Percentiles rank a stretch among this genome's conserved stretches.
These are phyloP conservation scores for Plagodis pulveraria DNA, from an alignment of 2,888 invertebrate species.

Conservation along the genomic window DNA sequence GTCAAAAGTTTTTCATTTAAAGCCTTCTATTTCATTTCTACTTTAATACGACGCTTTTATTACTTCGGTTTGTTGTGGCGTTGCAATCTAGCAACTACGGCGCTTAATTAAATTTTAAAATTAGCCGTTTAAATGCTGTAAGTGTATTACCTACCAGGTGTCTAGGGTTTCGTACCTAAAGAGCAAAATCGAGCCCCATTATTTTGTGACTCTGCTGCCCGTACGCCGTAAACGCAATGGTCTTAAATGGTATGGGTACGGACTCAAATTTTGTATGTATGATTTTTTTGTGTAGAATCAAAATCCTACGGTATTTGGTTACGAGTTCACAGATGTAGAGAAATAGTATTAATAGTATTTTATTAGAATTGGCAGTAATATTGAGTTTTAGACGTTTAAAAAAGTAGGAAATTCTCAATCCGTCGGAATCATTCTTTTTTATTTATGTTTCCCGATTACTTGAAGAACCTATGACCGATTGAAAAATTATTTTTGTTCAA, in stretches of 20 bases:
- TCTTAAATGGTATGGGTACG: no score
- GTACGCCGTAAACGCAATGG: background rate
- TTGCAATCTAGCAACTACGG: background rate
- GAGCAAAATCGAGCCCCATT: background rate
- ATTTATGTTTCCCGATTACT: no score
- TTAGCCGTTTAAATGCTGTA: background rate
- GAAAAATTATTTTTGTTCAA: no score
- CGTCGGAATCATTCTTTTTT: no score
- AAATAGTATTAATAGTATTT: no score
- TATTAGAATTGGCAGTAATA: no score
- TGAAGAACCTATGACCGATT: no score
- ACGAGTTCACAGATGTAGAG: no score
- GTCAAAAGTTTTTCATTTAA: conserved; percentile 3
- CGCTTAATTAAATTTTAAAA: conserved; percentile 22
- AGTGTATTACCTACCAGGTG: background rate
- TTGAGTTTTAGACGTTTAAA: no score
- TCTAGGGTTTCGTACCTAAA: background rate
- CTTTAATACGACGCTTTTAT: conserved; percentile 12
- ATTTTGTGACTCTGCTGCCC: background rate
- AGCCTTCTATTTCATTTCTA: conserved; percentile 5
- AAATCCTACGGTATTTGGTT: background rate
- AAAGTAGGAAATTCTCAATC: no score
- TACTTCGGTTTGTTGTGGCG: conserved; percentile 1
- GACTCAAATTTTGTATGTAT: no score
- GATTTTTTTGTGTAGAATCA: background rate